Evolutionary conservation across 2,113 vertebrate species (phyloP).

Genomic region (Neopipo cinnamomea): DNA sequence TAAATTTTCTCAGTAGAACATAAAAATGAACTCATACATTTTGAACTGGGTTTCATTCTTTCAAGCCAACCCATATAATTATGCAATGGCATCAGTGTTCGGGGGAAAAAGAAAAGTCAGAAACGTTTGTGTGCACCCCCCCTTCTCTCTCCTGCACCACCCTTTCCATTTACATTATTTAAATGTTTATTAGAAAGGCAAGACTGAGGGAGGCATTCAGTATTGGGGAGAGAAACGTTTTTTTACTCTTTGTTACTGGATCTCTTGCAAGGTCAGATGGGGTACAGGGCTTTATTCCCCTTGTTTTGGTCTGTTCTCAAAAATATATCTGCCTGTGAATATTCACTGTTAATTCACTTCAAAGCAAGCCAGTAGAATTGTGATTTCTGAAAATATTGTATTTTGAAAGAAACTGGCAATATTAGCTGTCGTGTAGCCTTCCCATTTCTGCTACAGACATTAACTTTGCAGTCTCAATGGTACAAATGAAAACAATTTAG

Average conservation of each 20-base stretch:
- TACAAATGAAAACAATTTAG: not conserved
- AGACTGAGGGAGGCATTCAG: not conserved
- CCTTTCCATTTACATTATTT: conserved; percentile 54
- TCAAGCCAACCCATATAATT: conserved; percentile 74
- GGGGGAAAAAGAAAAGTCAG: conserved; percentile 47
- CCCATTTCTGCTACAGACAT: not conserved
- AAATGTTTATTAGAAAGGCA: conserved; percentile 52
- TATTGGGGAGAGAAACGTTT: not conserved
- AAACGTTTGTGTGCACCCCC: conserved; percentile 36
- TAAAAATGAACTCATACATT: conserved; percentile 82
- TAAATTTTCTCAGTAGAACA: conserved; percentile 83
- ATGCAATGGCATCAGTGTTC: conserved; percentile 60
- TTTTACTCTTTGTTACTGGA: not conserved
- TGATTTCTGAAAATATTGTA: not conserved
- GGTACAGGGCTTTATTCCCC: not conserved
- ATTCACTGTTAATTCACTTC: not conserved
- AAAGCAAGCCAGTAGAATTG: not conserved
- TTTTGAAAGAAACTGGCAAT: not conserved
- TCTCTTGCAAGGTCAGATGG: conserved; percentile 42
- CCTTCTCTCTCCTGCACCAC: conserved; percentile 11
- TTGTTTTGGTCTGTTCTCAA: not conserved
- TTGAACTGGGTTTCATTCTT: conserved; percentile 77
- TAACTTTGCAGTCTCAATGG: not conserved
- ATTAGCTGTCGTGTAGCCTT: not conserved
- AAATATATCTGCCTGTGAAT: not conserved